Percentiles rank a stretch among this genome's conserved stretches.
phyloP scores from a whole-genome alignment of 2,113 vertebrate species.

The Ceyx margarethae region DNA sequence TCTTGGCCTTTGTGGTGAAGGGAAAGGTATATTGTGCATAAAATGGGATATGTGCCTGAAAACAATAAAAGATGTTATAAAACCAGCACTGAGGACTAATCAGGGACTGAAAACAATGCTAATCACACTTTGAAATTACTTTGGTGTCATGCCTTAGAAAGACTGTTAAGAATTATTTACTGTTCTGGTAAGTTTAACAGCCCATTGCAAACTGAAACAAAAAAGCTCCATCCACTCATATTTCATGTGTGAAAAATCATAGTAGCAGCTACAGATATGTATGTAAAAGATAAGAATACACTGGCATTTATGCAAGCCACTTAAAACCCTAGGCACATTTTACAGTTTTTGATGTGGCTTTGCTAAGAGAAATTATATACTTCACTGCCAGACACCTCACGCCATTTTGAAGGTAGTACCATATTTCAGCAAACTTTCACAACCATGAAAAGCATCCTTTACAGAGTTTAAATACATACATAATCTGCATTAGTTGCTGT shows the following conservation, averaged over 20 bases:
- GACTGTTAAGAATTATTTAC: not conserved
- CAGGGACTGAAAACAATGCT: not conserved
- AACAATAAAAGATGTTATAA: not conserved
- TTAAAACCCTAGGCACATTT: not conserved
- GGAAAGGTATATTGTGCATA: constrained; percentile 97
- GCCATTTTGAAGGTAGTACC: not conserved
- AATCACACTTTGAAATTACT: not conserved
- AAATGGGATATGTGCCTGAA: constrained; percentile 95
- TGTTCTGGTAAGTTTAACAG: not conserved
- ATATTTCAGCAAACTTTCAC: not conserved
- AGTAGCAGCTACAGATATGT: not conserved
- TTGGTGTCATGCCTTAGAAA: not conserved
- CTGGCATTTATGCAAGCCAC: not conserved
- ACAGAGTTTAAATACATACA: not conserved
- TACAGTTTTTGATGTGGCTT: not conserved
- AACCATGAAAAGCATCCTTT: not conserved
- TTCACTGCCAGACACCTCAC: not conserved
- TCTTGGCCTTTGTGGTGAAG: constrained; percentile 95
- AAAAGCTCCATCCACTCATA: not conserved
- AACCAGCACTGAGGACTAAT: not conserved
- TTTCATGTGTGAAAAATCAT: not conserved
- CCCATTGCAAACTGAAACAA: not conserved
- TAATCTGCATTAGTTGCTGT: not conserved
- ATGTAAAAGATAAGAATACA: not conserved
- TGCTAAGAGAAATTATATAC: not conserved